Conservation (phyloP, 2,888 invertebrate genomes). For the Drosophila neotestacea region DNA sequence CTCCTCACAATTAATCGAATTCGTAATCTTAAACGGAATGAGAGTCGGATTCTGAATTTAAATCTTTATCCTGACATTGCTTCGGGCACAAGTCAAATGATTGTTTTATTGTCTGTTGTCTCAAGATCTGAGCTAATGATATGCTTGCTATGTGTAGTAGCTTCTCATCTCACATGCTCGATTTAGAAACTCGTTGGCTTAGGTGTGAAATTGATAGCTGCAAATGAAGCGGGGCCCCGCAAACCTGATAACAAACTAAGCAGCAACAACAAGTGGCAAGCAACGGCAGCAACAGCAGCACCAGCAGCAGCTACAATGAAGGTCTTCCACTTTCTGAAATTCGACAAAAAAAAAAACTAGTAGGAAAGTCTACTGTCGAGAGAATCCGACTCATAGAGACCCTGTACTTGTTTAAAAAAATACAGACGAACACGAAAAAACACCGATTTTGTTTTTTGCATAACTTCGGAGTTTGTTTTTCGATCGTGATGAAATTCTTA, state of each 20-base stretch:
- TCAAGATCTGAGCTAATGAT: constrained; percentile 30
- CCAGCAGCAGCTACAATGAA: constrained; percentile 62
- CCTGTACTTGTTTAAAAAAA: not conserved
- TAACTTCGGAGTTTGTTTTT: no score
- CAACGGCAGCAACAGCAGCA: constrained; percentile 16
- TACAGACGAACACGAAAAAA: constrained; percentile 27
- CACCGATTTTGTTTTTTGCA: not conserved
- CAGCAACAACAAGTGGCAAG: constrained; percentile 65
- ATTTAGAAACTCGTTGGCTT: constrained; percentile 61
- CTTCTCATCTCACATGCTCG: constrained; percentile 27
- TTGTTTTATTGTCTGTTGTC: constrained; percentile 27
- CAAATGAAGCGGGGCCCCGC: constrained; percentile 44
- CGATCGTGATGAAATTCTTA: no score
- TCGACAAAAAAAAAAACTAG: constrained; percentile 57
- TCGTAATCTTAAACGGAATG: not conserved
- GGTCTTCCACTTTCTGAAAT: constrained; percentile 83
- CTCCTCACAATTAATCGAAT: not conserved
- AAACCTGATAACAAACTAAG: constrained; percentile 73
- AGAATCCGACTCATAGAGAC: no score
- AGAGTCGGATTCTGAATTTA: not conserved
- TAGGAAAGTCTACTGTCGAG: no score
- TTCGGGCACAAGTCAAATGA: constrained; percentile 6
- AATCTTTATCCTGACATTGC: constrained; percentile 3
- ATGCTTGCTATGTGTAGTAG: constrained; percentile 20
- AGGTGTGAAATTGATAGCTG: constrained; percentile 79